Percentiles rank a stretch among this genome's conserved stretches.
phyloP scores from a whole-genome alignment of 2,797 vertebrate species.

The Echiichthys vipera region DNA sequence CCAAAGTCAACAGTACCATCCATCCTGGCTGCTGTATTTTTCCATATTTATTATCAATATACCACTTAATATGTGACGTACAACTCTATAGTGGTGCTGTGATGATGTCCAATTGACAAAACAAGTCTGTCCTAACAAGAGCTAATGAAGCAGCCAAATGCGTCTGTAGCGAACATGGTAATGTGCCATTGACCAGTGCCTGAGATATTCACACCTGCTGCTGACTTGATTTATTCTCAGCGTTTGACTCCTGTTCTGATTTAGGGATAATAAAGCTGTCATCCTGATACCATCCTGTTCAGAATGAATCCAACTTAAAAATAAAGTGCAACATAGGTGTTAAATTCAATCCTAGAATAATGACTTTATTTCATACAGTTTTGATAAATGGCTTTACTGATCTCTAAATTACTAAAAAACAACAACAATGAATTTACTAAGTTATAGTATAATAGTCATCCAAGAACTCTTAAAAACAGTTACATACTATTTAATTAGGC shows the following conservation, averaged over 20 bases:
- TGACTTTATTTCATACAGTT: conserved; percentile 1
- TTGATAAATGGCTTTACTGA: conserved; percentile 4
- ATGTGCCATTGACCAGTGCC: conserved; percentile 30
- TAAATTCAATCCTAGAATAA: not conserved
- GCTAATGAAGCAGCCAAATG: conserved; percentile 67
- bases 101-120: conserved; percentile 39
- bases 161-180: conserved; percentile 52
- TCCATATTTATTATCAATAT: conserved; percentile 17
- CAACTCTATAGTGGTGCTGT: conserved; percentile 3
- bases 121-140: conserved; percentile 45
- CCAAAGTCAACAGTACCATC: not conserved
- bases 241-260: conserved; percentile 17
- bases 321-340: not conserved
- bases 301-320: conserved; percentile 8
- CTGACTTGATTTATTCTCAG: conserved; percentile 36
- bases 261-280: conserved; percentile 26
- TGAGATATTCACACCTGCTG: conserved; percentile 62
- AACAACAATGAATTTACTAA: not conserved
- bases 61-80: conserved; percentile 54
- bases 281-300: not conserved
- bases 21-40: conserved; percentile 28
- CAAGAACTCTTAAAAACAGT: not conserved
- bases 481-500: not conserved
- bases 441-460: too few relatives aligned
- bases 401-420: not conserved